Base-by-base conservation (phyloP, 2,888 invertebrate genomes). In the Drosophila incognita region DNA sequence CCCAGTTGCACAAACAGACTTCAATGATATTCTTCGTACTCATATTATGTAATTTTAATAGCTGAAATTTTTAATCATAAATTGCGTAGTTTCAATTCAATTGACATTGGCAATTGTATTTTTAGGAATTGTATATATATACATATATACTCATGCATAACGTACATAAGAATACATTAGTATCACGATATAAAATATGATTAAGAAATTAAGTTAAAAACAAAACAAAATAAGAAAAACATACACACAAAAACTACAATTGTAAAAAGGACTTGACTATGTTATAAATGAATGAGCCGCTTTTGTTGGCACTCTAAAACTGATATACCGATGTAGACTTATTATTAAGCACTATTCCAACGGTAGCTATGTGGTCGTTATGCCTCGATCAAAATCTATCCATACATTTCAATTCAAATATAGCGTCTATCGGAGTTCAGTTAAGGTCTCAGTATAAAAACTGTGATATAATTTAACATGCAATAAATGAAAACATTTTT, bases 261-360 rank as follows among this genome's bases (percentile, higher is more conserved):
- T 84, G 83, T 88, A 86, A 86, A 83, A 88, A 88, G 72, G 83
- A 86, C 87, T 84, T 79, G 79, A 81, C 74, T 76, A 83, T 76
- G 79, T 83, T 64, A 69, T 67, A 74, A 75, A 75, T 38, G 33
- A 65, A 60, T 59, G 36, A 54, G 24, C 70, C 58, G 31, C 63
- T 79, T 64, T 64, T 63, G 61, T 67, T 73, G 56, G 77, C 64
- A 58, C 42, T 53, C 35, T 36, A 56, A 65, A 71, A 54, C 63
- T 67, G 59, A 70, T 77, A 77, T 58, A 54, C 46, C 49, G 6
- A 79, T 66, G 62, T 69, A 69, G 76, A 77, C 74, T 69, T 74
- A 69, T 31, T 59, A 48, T 36, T 61, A 68, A 79, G 33, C 58
- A 54, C 40, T 62, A 64, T 62, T 69, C 65, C 59, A 69, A 62